Evolutionary conservation across 2,888 invertebrate genomes (phyloP), one percentile per base, ranked within the genome.

Genomic region (Mesorhabditis spiculigera): DNA sequence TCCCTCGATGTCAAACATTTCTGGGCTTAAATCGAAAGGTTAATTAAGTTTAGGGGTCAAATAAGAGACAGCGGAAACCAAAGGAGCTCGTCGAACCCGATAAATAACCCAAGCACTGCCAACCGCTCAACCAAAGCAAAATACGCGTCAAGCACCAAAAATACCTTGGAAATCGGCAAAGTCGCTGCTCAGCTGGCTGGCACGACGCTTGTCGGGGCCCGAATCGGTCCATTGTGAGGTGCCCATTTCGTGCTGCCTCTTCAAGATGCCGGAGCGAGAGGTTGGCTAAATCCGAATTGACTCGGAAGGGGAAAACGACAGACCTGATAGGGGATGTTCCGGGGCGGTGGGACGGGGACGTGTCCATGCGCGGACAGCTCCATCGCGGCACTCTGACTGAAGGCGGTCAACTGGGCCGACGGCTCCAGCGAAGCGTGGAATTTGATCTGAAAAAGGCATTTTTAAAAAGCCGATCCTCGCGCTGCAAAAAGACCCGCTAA

Each of bases 371-470:
- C 28, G 28, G 28, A 28, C 28, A 28, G 28, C 28, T 28, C 28
- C 28, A 28, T 28, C 28, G 28, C 28, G 28, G 28, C 28, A 28
- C 28, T 28, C 28, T 28, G 28, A 3, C 28, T 28, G 58, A 50
- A 50, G 8, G 58, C 58, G n/a, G 58, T 77, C 28, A 83, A 72
- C 64, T 84, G 84, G 67, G 81, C 76, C 63, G 75, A 73, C 13
- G 95, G 95, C 13, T 94, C 93, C 75, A 95, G 89, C 82, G 90
- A 90, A 13, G 97, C 95, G 87, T 95, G 94, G 90, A 95, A 95
- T 69, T 91, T 90, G 78, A 97, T 91, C 88, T 50, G n/a, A 50
- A 50, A 50, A 50, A 50, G 10, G 2, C 58, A 50, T n/a, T 50
- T 13, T 50, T 50, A 13, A 50, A 6, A 50, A 50, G n/a, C 28